Base-by-base conservation (phyloP, 1,140 invertebrate genomes). In the Drosophila repleta region DNA sequence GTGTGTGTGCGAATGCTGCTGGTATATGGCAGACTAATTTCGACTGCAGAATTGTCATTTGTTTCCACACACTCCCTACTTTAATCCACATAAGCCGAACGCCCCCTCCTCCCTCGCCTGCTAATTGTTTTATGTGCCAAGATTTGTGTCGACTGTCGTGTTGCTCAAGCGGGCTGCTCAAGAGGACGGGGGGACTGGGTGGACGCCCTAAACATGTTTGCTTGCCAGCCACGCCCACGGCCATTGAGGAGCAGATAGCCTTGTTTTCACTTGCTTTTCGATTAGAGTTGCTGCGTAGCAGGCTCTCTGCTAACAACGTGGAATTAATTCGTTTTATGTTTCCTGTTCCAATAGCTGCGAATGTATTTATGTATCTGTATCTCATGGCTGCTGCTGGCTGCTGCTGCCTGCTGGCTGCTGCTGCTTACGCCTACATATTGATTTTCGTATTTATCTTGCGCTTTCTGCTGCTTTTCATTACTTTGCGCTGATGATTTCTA, bases 271-370 rank as follows among this genome's bases (percentile, higher is more conserved):
- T 88, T 88, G 83, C 68, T 88, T 88, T 89, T 88, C 84, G 83
- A 88, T 88, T 88, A 88, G 80, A 82, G n/a, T 5, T 35, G 32
- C 65, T 64, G 66, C 76, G 57, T 37, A 63, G 64, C 57, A 48
- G 21, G 37, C 78, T 79, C 78, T 79, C 71, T 63, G 63, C 76
- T 66, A 76, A 76, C 79, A 82, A 76, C 76, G 70, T 71, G 68
- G 84, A 88, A 88, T 88, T 89, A 88, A 88, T 88, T 88, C 83
- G 87, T 88, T 88, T 88, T 88, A 83, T 89, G 83, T 83, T 88
- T 88, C 83, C 84, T 81, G 49, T 81, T 21, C 72, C 53, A 67
- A 68, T 61, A 51, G 13, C 21, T 45, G 53, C 51, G 55, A 61
- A 58, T 68, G 57, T 62, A 63, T 63, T 56, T 79, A 35, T 81